phyloP scores from a whole-genome alignment of 2,888 invertebrate species.

The Dilophus febrilis region DNA sequence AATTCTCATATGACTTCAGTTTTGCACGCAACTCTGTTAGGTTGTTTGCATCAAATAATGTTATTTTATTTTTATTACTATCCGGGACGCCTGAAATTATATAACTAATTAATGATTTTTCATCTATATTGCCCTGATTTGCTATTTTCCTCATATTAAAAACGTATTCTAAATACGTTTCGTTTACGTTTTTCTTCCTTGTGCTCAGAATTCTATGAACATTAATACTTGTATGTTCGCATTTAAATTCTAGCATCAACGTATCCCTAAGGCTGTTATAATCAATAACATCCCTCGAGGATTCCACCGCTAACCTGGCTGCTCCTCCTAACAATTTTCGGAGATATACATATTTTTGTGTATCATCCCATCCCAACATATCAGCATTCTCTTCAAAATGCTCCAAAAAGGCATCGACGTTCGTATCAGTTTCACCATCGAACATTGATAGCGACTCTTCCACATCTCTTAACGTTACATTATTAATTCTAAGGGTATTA shows the following conservation, averaged over 20 bases:
- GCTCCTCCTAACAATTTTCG: constrained; percentile 7
- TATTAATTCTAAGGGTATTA: too few species aligned
- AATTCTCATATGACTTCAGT: not conserved
- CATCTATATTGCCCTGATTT: constrained; percentile 7
- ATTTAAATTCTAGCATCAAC: constrained; percentile 4
- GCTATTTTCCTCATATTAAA: constrained; percentile 9
- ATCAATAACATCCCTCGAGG: not conserved
- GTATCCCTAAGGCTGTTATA: constrained; percentile 4
- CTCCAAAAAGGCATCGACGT: too few species aligned
- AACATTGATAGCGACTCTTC: too few species aligned
- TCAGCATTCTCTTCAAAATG: too few species aligned
- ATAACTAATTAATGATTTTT: constrained; percentile 7
- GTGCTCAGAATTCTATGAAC: constrained; percentile 6
- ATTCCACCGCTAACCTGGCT: constrained; percentile 5
- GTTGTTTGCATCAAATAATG: not conserved
- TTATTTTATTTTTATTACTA: constrained; percentile 7
- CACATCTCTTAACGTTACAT: too few species aligned
- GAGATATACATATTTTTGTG: constrained; percentile 8
- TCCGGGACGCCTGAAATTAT: constrained; percentile 6
- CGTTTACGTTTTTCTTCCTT: constrained; percentile 5
- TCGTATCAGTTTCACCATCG: too few species aligned
- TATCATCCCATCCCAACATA: constrained; percentile 3
- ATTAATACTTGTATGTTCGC: constrained; percentile 4
- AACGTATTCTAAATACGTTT: constrained; percentile 7
- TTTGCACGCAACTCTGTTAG: not conserved